Conservation (phyloP, 2,888 invertebrate species). For the Lasioglossum malachurum region DNA sequence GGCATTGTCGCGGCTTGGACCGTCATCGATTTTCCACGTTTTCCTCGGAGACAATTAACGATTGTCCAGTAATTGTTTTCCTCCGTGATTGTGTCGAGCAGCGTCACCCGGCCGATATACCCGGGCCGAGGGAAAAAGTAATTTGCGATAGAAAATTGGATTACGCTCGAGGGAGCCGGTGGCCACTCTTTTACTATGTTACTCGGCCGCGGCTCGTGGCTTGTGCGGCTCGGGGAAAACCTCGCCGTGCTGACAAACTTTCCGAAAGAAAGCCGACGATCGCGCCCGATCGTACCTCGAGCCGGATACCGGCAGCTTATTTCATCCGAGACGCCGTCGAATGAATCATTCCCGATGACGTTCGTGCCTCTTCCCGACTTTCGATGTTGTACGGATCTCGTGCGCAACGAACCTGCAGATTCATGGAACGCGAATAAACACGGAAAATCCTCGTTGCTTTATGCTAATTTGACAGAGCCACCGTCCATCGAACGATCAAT, state of each 20-base stretch:
- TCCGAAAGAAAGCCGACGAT: slow-evolving; percentile 21
- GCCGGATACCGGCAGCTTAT: slow-evolving; percentile 21
- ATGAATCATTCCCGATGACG: slow-evolving; percentile 55
- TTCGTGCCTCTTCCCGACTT: slow-evolving; percentile 27
- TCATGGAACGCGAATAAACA: background rate
- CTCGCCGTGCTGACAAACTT: background rate
- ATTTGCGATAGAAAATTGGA: slow-evolving; percentile 29
- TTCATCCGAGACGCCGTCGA: slow-evolving; percentile 9
- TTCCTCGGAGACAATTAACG: slow-evolving; percentile 44
- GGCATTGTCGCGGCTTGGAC: background rate
- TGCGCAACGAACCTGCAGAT: slow-evolving; percentile 5
- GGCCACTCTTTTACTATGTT: background rate
- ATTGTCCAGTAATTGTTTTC: slow-evolving; percentile 38
- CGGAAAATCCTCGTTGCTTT: background rate
- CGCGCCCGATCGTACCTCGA: slow-evolving; percentile 18
- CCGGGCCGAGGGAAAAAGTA: slow-evolving; percentile 16
- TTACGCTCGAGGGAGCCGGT: background rate
- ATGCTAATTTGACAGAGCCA: background rate
- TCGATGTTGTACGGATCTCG: slow-evolving; percentile 3
- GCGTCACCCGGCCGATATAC: background rate
- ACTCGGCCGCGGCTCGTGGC: background rate
- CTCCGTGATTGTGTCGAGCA: slow-evolving; percentile 11
- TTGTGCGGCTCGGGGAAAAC: background rate
- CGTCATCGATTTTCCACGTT: background rate
- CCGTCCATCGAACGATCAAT: background rate